Conservation (phyloP, 92 coral and sea anemone genomes). For the Pocillopora meandrina region DNA sequence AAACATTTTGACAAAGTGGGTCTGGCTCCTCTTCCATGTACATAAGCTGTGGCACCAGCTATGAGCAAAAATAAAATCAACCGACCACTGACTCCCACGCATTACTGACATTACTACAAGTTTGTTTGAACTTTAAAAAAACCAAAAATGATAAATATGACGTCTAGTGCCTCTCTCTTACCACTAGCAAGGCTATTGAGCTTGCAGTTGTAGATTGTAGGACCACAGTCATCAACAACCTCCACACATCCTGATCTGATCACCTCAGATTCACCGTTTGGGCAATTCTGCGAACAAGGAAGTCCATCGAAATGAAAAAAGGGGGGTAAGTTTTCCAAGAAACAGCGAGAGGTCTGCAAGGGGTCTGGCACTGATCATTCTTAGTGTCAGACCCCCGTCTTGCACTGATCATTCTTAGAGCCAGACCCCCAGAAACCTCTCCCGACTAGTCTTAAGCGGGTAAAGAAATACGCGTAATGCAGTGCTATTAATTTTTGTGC, state of each 20-base stretch:
- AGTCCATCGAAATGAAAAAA: background rate
- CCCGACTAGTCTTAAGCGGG: too few species aligned
- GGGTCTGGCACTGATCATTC: too few species aligned
- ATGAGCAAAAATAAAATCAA: background rate
- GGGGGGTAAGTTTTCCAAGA: background rate
- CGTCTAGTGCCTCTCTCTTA: conserved; percentile 15
- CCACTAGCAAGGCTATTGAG: conserved; percentile 87
- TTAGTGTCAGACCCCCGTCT: too few species aligned
- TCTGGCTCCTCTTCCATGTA: conserved; percentile 83
- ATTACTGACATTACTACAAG: background rate
- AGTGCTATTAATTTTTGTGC: too few species aligned
- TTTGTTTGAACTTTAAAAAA: too few species aligned
- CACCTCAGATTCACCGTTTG: conserved; percentile 52
- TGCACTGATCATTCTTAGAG: too few species aligned
- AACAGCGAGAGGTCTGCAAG: too few species aligned
- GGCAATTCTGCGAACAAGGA: conserved; percentile 51
- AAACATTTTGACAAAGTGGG: conserved; percentile 79
- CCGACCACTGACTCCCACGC: background rate
- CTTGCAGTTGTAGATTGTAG: conserved; percentile 76
- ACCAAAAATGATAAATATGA: too few species aligned
- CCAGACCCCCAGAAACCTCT: too few species aligned
- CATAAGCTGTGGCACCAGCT: conserved; percentile 95
- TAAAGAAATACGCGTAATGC: too few species aligned
- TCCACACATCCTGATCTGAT: conserved; percentile 88
- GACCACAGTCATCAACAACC: conserved; percentile 72